A percentile compares a stretch with the other conserved stretches of the same genome.
Conservation (phyloP, 2,888 invertebrate genomes). For the Leptinotarsa tumamoca region DNA sequence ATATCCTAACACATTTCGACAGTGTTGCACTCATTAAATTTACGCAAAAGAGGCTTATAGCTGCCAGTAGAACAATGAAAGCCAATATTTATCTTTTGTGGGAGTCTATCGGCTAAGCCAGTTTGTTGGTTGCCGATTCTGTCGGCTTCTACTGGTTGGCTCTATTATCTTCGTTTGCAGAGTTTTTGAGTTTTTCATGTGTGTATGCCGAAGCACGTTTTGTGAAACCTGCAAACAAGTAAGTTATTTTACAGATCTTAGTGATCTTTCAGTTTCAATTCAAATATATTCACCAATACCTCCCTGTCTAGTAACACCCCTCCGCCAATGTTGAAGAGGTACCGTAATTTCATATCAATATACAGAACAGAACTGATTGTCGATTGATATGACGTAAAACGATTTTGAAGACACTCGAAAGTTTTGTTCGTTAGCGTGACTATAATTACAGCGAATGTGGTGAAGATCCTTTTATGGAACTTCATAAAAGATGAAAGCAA, state of each 20-base stretch:
- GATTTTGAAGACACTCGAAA: slow-evolving; percentile 12
- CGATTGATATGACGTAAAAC: slow-evolving; percentile 1
- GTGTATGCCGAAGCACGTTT: no score
- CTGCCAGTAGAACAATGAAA: no score
- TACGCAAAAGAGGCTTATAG: no score
- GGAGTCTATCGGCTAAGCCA: no score
- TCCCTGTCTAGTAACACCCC: background rate
- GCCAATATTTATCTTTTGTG: no score
- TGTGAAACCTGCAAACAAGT: background rate
- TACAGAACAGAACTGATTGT: slow-evolving; percentile 1
- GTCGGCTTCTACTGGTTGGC: no score
- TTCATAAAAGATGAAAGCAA: slow-evolving; percentile 9
- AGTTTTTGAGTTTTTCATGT: no score
- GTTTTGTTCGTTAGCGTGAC: slow-evolving; percentile 14
- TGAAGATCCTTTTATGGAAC: slow-evolving; percentile 8
- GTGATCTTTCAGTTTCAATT: background rate
- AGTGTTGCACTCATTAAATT: no score
- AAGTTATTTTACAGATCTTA: background rate
- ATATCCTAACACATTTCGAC: no score
- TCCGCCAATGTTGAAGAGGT: background rate
- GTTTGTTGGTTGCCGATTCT: no score
- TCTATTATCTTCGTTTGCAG: no score
- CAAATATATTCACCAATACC: background rate
- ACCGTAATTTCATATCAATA: background rate
- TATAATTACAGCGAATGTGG: slow-evolving; percentile 7